phyloP scores from a whole-genome alignment of 2,888 invertebrate species.

The Hermaeophaga mercurialis region DNA sequence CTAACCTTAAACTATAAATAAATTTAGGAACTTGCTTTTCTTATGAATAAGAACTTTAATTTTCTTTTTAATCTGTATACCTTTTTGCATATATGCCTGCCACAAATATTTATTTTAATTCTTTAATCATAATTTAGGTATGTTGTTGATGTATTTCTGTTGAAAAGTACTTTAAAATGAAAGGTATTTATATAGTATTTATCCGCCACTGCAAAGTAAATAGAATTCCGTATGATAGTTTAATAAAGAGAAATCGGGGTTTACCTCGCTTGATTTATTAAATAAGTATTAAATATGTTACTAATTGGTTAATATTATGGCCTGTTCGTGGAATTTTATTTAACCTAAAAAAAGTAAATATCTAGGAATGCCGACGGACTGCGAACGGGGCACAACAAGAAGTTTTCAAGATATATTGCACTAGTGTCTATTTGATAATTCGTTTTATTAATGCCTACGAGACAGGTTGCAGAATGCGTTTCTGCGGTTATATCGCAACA shows the following conservation, averaged over 20 bases:
- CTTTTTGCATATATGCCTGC: no score
- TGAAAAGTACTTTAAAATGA: no score
- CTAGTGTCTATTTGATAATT: conserved; percentile 25
- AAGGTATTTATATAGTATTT: no score
- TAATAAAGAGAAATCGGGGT: conserved; percentile 38
- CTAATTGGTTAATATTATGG: conserved; percentile 34
- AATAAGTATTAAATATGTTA: conserved; percentile 34
- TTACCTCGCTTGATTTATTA: conserved; percentile 32
- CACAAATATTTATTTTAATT: no score
- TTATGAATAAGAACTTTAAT: no score
- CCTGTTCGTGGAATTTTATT: conserved; percentile 26
- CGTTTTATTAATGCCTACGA: conserved; percentile 17
- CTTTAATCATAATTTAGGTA: no score
- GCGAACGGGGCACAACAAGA: conserved; percentile 8
- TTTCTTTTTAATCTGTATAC: no score
- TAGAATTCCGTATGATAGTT: conserved; percentile 32
- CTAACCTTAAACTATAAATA: no score
- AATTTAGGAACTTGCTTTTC: no score
- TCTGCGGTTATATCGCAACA: conserved; percentile 4
- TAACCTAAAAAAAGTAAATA: conserved; percentile 21
- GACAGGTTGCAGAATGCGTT: conserved; percentile 18
- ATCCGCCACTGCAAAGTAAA: conserved; percentile 12
- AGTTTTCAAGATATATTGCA: conserved; percentile 25
- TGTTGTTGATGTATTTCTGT: no score
- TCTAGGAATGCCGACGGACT: conserved; percentile 25